phyloP scores from a whole-genome alignment of 2,888 invertebrate species.

The Epiperipatus broadwayi region DNA sequence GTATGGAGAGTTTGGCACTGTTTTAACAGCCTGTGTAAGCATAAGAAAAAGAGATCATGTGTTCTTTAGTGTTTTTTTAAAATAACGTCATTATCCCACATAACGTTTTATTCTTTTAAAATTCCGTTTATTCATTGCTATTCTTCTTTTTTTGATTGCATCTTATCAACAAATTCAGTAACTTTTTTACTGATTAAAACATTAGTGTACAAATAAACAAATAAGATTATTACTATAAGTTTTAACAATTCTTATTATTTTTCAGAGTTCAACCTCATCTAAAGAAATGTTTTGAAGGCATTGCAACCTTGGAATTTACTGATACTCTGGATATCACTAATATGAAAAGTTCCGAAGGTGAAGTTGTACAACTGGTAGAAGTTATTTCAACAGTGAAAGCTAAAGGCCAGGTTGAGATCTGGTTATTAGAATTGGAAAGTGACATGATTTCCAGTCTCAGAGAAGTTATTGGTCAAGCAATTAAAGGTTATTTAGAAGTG shows the following conservation, averaged over 20 bases:
- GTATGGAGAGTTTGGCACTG: too few relatives aligned
- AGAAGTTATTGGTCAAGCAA: conserved; percentile 40
- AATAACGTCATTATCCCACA: too few relatives aligned
- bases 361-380: conserved; percentile 27
- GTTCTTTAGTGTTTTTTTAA: too few relatives aligned
- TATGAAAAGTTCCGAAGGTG: conserved; percentile 31
- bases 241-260: not conserved
- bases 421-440: conserved; percentile 67
- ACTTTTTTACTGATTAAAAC: too few relatives aligned
- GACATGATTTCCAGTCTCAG: conserved; percentile 41
- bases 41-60: too few relatives aligned
- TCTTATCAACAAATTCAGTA: too few relatives aligned
- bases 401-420: conserved; percentile 86
- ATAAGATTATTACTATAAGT: too few relatives aligned
- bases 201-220: too few relatives aligned
- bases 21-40: too few relatives aligned
- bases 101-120: too few relatives aligned
- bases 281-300: conserved; percentile 32
- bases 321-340: conserved; percentile 32
- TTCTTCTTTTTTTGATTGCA: too few relatives aligned
- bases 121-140: too few relatives aligned
- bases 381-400: conserved; percentile 37
- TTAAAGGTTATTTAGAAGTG: conserved; percentile 46
- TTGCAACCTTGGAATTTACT: conserved; percentile 30
- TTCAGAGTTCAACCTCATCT: conserved; percentile 31